These are phyloP conservation scores for Paedocypris sp. DNA, from an alignment of 2,113 vertebrate genomes.

Conservation along the genomic window DNA sequence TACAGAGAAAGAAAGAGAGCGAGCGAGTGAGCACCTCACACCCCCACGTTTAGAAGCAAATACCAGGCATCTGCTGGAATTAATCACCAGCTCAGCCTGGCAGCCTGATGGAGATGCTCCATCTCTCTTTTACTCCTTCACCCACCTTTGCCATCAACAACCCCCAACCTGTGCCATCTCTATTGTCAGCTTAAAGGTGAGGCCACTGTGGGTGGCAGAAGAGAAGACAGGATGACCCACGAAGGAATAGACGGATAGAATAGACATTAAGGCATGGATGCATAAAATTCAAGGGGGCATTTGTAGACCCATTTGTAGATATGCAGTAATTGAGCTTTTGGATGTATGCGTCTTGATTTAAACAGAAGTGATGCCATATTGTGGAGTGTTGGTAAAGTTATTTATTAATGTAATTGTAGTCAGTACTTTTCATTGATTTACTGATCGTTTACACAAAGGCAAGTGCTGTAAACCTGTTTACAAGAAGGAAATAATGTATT, in stretches of 20 bases:
- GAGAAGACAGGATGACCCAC: slow-evolving; percentile 14
- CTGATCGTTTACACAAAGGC: neutral
- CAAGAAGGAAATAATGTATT: slow-evolving; percentile 1
- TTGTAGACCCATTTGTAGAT: too few species aligned
- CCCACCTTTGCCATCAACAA: slow-evolving; percentile 33
- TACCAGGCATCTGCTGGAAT: slow-evolving; percentile 52
- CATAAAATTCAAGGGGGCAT: too few species aligned
- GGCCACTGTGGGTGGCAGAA: slow-evolving; percentile 19
- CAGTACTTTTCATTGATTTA: neutral
- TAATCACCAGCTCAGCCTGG: slow-evolving; percentile 47
- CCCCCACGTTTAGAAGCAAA: slow-evolving; percentile 54
- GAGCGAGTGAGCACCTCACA: slow-evolving; percentile 50
- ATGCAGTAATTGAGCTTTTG: too few species aligned
- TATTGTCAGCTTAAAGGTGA: slow-evolving; percentile 52
- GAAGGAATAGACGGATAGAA: too few species aligned
- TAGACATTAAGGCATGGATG: too few species aligned
- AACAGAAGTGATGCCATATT: too few species aligned
- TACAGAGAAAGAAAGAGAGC: slow-evolving; percentile 38
- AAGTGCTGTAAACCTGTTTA: neutral
- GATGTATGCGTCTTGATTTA: too few species aligned
- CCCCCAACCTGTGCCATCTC: slow-evolving; percentile 42
- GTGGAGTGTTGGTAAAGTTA: too few species aligned
- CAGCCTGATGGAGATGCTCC: slow-evolving; percentile 43
- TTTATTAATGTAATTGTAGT: too few species aligned
- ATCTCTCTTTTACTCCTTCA: slow-evolving; percentile 21